Evolutionary conservation across 2,888 invertebrate species (phyloP), one percentile per base, ranked within the genome.

Genomic region (Cryptocephalus primarius): DNA sequence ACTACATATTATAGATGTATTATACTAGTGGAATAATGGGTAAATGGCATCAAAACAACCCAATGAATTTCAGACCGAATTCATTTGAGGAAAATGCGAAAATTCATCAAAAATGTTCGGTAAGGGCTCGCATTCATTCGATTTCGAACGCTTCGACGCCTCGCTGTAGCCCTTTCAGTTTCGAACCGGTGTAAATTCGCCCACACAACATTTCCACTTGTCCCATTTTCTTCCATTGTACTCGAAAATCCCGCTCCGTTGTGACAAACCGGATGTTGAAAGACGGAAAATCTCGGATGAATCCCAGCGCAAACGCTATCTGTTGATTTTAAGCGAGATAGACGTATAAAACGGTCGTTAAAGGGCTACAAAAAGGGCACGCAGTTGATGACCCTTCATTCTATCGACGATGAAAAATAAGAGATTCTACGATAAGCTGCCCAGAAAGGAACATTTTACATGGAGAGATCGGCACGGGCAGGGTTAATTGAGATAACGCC

Each of bases 331-430:
- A 56, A 53, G 53, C 47, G 50, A 54, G 56, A 59, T 56, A 54
- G 55, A 50, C 49, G 56, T 57, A 60, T 60, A 60, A 59, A 58
- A 58, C 55, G 55, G 51, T 55, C 58, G 58, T 62, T 59, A 59
- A 53, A 57, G 50, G 49, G 45, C 48, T 47, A n/a, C 49, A 55
- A 58, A 55, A 56, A 55, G 53, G 47, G 54, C 54, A 57, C 55
- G 51, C 22, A 22, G 22, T 22, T 22, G 48, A 48, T 57, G 57
- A 58, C 57, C 60, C 55, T 52, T 50, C 52, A 51, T 53, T 44
- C 44, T 22, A 22, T 22, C 22, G 22, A 22, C 22, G 22, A 34
- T 12, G 43, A 40, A 46, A 52, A 46, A 45, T 47, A 47, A 51
- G 46, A 40, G 43, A 48, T 43, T 46, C 48, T 46, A 49, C 48